Conservation (phyloP, 2,888 invertebrate genomes). For the Cepaea hortensis region DNA sequence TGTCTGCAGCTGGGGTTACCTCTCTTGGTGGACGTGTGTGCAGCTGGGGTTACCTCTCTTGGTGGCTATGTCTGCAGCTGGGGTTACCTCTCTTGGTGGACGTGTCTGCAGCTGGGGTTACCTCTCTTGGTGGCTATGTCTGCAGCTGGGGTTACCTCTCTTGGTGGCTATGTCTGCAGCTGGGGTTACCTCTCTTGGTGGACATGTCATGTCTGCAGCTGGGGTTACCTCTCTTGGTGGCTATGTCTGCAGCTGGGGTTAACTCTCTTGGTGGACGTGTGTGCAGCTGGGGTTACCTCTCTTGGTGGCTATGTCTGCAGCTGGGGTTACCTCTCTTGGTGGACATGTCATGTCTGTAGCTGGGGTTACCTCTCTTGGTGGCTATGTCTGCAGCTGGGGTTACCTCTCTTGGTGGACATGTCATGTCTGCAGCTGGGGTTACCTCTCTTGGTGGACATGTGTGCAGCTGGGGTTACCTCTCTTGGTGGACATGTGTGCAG, state of each 20-base stretch:
- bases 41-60: slow-evolving; percentile 66
- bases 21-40: slow-evolving; percentile 70
- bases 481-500: slow-evolving; percentile 70
- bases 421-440: slow-evolving; percentile 63
- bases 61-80: slow-evolving; percentile 69
- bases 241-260: slow-evolving; percentile 65
- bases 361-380: slow-evolving; percentile 70
- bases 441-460: slow-evolving; percentile 71
- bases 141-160: slow-evolving; percentile 67
- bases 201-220: slow-evolving; percentile 67
- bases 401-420: slow-evolving; percentile 71
- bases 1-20: slow-evolving; percentile 65
- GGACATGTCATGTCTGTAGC: slow-evolving; percentile 67
- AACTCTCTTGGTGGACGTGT: slow-evolving; percentile 71
- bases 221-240: slow-evolving; percentile 71
- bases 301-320: slow-evolving; percentile 69
- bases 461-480: slow-evolving; percentile 65
- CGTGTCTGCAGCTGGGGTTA: slow-evolving; percentile 65
- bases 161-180: slow-evolving; percentile 68
- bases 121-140: slow-evolving; percentile 70
- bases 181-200: slow-evolving; percentile 70
- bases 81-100: slow-evolving; percentile 72
- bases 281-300: slow-evolving; percentile 65
- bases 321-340: slow-evolving; percentile 70
- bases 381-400: slow-evolving; percentile 66